These are phyloP conservation scores for Melanargia galathea DNA, from an alignment of 2,888 invertebrate species.

Conservation along the genomic window DNA sequence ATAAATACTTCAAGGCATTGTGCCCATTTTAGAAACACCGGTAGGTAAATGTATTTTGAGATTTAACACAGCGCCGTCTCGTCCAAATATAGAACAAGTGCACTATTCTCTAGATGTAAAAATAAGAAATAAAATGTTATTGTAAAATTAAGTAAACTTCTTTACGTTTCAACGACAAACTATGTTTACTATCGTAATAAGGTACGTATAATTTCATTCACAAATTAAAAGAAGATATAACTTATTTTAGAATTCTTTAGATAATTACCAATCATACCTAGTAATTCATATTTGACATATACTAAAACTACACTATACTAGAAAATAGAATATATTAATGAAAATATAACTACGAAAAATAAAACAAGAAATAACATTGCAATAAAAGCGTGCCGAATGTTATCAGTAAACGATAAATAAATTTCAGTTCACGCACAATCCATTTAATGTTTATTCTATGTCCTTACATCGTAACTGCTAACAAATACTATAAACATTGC, in stretches of 20 bases:
- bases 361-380: background rate
- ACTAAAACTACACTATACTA: background rate
- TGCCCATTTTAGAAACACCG: slow-evolving; percentile 33
- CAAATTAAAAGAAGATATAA: no score
- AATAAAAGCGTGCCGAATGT: slow-evolving; percentile 6
- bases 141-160: background rate
- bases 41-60: slow-evolving; percentile 27
- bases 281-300: no score
- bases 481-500: slow-evolving; percentile 49
- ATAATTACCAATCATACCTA: no score
- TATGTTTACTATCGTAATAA: background rate
- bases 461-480: slow-evolving; percentile 27
- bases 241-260: no score
- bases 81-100: slow-evolving; percentile 28
- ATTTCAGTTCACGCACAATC: slow-evolving; percentile 46
- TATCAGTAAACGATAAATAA: slow-evolving; percentile 18
- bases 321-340: background rate
- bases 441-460: slow-evolving; percentile 49
- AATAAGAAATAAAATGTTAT: background rate
- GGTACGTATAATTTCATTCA: no score
- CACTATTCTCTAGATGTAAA: background rate
- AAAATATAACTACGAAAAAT: background rate
- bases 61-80: slow-evolving; percentile 22
- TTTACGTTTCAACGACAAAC: background rate
- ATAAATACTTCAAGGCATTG: slow-evolving; percentile 28